phyloP scores from a whole-genome alignment of 92 coral and sea anemone genomes.

The Galaxea fascicularis region DNA sequence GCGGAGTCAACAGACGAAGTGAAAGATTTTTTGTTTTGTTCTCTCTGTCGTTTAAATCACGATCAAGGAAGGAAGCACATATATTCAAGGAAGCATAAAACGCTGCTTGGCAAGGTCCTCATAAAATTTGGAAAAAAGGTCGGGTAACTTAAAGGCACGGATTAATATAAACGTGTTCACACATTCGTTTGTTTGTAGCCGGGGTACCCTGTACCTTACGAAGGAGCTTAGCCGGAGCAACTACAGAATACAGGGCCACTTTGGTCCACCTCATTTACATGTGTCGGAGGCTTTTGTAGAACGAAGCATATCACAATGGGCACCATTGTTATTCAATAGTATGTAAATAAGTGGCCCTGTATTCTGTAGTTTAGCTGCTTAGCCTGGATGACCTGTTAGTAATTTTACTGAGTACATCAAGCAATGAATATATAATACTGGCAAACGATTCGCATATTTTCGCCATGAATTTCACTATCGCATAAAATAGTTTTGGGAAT shows the following conservation, averaged over 20 bases:
- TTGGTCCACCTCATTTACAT: no score
- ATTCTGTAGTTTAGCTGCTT: no score
- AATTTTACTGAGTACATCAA: neutral
- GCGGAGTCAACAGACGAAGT: conserved; percentile 66
- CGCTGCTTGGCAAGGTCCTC: conserved; percentile 64
- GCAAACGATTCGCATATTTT: no score
- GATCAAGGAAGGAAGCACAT: conserved; percentile 92
- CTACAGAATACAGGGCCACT: no score
- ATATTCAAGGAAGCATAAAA: conserved; percentile 81
- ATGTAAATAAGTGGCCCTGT: no score
- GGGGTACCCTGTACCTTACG: neutral
- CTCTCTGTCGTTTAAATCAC: conserved; percentile 90
- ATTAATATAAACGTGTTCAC: no score
- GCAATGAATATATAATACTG: neutral
- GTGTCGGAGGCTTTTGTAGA: no score
- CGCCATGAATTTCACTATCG: no score
- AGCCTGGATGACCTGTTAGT: neutral
- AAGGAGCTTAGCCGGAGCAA: no score
- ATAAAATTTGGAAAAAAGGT: conserved; percentile 93
- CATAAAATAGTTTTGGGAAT: no score
- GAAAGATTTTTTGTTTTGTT: conserved; percentile 73
- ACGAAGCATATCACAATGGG: no score
- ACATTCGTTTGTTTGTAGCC: neutral
- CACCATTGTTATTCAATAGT: no score
- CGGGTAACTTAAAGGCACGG: neutral